A percentile compares a stretch with the other conserved stretches of the same genome.
phyloP scores from a whole-genome alignment of 2,888 invertebrate genomes.

The Tenthredo amoena region DNA sequence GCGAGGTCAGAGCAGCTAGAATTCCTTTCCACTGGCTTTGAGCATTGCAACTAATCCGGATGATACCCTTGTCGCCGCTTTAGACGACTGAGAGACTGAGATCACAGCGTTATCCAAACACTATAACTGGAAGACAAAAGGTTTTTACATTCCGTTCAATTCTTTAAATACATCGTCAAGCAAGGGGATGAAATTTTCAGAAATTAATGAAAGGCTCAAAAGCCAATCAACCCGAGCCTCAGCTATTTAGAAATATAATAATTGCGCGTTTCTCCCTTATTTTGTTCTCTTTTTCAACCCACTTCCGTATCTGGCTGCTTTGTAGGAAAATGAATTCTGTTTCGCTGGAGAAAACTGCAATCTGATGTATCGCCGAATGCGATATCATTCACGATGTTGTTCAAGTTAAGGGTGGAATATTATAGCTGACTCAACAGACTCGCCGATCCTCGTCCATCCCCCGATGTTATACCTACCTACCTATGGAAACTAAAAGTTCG shows the following conservation, averaged over 20 bases:
- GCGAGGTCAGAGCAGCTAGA: background rate
- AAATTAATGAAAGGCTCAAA: slow-evolving; percentile 8
- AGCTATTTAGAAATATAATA: background rate
- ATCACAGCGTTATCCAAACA: background rate
- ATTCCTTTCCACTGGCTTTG: background rate
- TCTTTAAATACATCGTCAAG: background rate
- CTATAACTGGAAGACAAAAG: background rate
- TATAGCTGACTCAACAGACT: background rate
- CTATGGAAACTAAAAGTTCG: background rate
- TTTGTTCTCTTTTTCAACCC: background rate
- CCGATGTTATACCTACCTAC: background rate
- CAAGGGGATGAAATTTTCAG: too few species aligned
- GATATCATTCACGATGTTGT: background rate
- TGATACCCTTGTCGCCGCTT: slow-evolving; percentile 12
- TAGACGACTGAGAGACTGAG: background rate
- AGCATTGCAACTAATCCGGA: slow-evolving; percentile 11
- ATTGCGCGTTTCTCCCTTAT: background rate
- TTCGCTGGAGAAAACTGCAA: background rate
- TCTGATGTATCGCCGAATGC: background rate
- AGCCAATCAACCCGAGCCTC: background rate
- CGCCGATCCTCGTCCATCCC: background rate
- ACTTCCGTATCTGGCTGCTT: background rate
- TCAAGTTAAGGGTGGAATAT: background rate
- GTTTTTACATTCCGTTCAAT: background rate
- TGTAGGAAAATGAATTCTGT: background rate